Evolutionary conservation across 2,113 vertebrate genomes (phyloP), one percentile per base, ranked within the genome.

Genomic region (Petaurus breviceps): DNA sequence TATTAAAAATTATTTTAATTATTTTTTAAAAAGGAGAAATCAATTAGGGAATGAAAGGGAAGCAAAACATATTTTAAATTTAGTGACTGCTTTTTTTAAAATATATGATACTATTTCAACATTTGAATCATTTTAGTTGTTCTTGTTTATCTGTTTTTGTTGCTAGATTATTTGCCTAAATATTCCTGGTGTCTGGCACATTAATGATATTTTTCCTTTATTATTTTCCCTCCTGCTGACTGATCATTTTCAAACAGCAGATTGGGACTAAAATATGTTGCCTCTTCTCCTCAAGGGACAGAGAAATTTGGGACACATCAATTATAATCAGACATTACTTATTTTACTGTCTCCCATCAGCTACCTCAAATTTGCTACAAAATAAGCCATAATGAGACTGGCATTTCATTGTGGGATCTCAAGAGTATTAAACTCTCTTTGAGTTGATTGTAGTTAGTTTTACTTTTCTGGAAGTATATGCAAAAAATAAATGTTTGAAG

Each of bases 361-460:
- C 52, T 47, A 92, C 90, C 43, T 19, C 3, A 49, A 8, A 96
- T 11, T 91, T 77, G 91, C 10, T 91, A 91, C 51, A 68, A 97
- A 94, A 89, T 8, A 94, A 89, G 25, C 0, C 93, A 1, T 91
- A 92, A 92, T 91, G 28, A 97, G 37, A 14, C 19, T 93, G 0
- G 55, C 51, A 25, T 23, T 95, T 10, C 54, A 46, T 96, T 89
- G 89, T 52, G 97, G 96, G 24, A 94, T 93, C 51, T 95, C 52
- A 53, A n/a, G 26, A 93, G 47, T 16, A 95, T 53, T 95, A 95
- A 93, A 93, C 92, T 93, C 55, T 28, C 54, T 49, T 94, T 95
- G 47, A 96, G 92, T 95, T 24, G 97, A 89, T 8, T 90, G 84
- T 52, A 19, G 51, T 52, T 90, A 94, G 55, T 49, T 97, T 95